These are phyloP conservation scores for Apocrypta bakeri DNA, from an alignment of 1,140 invertebrate genomes.

Conservation along the genomic window DNA sequence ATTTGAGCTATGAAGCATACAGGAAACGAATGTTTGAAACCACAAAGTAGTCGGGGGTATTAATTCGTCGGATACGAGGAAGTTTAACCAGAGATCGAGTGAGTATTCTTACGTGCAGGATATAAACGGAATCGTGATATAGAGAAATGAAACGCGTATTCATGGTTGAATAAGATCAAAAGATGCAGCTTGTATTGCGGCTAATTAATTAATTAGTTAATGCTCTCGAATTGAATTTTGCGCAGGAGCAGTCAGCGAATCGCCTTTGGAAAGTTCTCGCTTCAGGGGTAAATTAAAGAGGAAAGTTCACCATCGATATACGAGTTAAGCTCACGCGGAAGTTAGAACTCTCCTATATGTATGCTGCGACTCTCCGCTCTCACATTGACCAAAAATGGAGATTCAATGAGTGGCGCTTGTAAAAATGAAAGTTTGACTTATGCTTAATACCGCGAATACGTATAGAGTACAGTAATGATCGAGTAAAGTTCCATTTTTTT, in stretches of 20 bases:
- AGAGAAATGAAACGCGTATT: too few relatives aligned
- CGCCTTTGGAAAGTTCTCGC: not conserved
- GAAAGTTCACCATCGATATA: not conserved
- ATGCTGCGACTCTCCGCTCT: not conserved
- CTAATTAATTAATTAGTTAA: conserved; percentile 1
- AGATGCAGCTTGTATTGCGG: not conserved
- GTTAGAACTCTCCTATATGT: not conserved
- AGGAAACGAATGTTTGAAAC: too few relatives aligned
- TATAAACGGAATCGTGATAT: too few relatives aligned
- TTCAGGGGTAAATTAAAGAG: not conserved
- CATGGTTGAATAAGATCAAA: not conserved
- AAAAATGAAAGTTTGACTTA: not conserved
- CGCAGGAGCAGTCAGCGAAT: not conserved
- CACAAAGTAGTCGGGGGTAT: too few relatives aligned
- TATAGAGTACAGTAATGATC: too few relatives aligned
- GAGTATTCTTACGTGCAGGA: too few relatives aligned
- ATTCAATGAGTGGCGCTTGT: not conserved
- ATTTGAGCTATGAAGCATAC: too few relatives aligned
- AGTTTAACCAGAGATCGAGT: too few relatives aligned
- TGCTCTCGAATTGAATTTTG: not conserved
- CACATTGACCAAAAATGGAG: not conserved
- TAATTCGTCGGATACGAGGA: too few relatives aligned
- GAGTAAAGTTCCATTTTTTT: too few relatives aligned
- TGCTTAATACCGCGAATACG: too few relatives aligned
- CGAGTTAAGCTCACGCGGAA: not conserved